Evolutionary conservation across 2,797 vertebrate species (phyloP).

Genomic region (Nothura maculosa): DNA sequence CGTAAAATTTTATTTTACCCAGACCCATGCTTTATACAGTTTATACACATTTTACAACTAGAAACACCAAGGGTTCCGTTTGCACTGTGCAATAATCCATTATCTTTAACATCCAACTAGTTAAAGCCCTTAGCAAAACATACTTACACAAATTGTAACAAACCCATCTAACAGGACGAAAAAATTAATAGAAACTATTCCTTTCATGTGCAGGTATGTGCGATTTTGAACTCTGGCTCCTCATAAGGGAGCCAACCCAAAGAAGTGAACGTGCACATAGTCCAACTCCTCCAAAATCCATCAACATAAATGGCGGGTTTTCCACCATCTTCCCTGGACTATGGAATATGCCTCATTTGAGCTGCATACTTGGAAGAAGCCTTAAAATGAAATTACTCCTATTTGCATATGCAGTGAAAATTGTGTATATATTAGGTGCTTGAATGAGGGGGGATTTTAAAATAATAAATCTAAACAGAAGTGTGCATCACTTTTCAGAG

Average conservation of each 20-base stretch:
- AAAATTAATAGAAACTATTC: not conserved
- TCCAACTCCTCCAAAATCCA: not conserved
- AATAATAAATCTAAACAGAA: not conserved
- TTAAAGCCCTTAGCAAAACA: slow-evolving; percentile 72
- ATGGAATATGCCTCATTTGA: not conserved
- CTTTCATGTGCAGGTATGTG: rapidly evolving
- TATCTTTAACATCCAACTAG: not conserved
- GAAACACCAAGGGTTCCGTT: slow-evolving; percentile 31
- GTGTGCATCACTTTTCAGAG: not conserved
- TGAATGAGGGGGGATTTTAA: not conserved
- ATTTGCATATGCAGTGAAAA: not conserved
- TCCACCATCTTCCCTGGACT: rapidly evolving
- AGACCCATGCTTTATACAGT: slow-evolving; percentile 57
- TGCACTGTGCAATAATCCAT: not conserved
- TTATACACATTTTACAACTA: slow-evolving; percentile 70
- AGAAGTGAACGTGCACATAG: not conserved
- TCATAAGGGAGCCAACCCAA: not conserved
- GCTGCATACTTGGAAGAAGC: not conserved
- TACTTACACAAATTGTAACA: not conserved
- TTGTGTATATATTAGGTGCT: not conserved
- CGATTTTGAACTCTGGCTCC: not conserved
- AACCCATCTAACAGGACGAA: not conserved
- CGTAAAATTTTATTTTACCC: slow-evolving; percentile 76
- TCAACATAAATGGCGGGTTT: rapidly evolving
- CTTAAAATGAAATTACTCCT: not conserved